Evolutionary conservation across 2,888 invertebrate species (phyloP), one percentile per base, ranked within the genome.

Genomic region (Odontomyia ornata): DNA sequence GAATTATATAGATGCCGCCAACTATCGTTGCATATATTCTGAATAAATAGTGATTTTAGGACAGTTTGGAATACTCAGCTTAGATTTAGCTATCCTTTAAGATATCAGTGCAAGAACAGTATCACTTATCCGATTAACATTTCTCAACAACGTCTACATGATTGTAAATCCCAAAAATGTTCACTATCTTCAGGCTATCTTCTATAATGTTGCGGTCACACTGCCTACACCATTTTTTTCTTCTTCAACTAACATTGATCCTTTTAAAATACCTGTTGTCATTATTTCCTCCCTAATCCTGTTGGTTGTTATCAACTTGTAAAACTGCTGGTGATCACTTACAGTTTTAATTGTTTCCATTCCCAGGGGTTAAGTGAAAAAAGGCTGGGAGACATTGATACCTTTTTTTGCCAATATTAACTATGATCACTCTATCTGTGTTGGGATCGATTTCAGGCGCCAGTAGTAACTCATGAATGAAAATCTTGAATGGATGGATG

Each of bases 391-490:
- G 60, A 60, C 60, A 73, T 57, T 57, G 73, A 73, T 57, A 73
- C 73, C 36, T n/a, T n/a, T 73, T 28, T 28, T 73, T 69, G 23
- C 57, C 36, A 36, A 57, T 30, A 73, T 28, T 60, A 52, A 36
- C 36, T 9, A 52, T 72, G 73, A 73, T 73, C 60, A 60, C 73
- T 73, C 73, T 73, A 73, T 73, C 73, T n/a, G 36, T 2, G 60
- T 21, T 73, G 73, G 73, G 52, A 73, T 73, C 73, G 60, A 11
- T 36, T 30, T 57, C 13, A 73, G 73, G 73, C 73, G 73, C 73
- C 73, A 57, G 73, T 15, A 60, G 57, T 73, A 73, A 73, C 1
- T 73, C 60, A 73, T 73, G 73, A 73, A 73, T 73, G 73, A 73
- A 73, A 43, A 27, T 43, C 30, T 28, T 67, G 1, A 25, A 36